phyloP scores from a whole-genome alignment of 2,797 vertebrate genomes.

The Sebastes steindachneri region DNA sequence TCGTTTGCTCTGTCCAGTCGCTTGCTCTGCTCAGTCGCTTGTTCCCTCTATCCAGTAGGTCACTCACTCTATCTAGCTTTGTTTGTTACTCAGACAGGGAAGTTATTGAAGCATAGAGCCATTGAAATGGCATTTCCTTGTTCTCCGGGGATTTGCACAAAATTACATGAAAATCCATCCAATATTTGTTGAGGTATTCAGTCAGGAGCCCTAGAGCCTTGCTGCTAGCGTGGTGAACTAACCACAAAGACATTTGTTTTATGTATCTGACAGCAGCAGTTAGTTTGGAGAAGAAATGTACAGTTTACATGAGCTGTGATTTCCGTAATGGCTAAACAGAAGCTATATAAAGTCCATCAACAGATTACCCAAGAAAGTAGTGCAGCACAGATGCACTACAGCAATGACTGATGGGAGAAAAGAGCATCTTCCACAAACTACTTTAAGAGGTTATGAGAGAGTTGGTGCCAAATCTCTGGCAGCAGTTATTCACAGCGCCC shows the following conservation, averaged over 20 bases:
- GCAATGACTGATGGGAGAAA: background rate
- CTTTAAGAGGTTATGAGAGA: slow-evolving; percentile 17
- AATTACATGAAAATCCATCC: background rate
- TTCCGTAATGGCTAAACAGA: background rate
- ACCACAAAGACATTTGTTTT: background rate
- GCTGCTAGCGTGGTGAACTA: background rate
- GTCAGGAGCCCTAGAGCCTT: background rate
- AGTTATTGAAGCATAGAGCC: background rate
- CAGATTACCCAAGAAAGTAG: background rate
- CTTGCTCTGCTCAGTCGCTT: too few species aligned
- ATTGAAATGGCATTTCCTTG: background rate
- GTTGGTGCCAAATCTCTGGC: slow-evolving; percentile 17
- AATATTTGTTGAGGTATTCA: background rate
- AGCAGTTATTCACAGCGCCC: slow-evolving; percentile 29
- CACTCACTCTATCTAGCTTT: too few species aligned
- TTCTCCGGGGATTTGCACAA: background rate
- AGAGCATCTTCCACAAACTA: background rate
- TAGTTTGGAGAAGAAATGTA: background rate
- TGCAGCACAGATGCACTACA: background rate
- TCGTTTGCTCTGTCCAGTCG: too few species aligned
- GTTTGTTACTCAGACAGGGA: background rate
- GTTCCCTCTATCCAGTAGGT: too few species aligned
- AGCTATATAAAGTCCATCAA: background rate
- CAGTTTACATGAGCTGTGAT: background rate
- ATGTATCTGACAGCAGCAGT: background rate